A percentile compares a stretch with the other conserved stretches of the same genome.
Conservation (phyloP, 2,888 invertebrate species). For the Poecilobothrus nobilitatus region DNA sequence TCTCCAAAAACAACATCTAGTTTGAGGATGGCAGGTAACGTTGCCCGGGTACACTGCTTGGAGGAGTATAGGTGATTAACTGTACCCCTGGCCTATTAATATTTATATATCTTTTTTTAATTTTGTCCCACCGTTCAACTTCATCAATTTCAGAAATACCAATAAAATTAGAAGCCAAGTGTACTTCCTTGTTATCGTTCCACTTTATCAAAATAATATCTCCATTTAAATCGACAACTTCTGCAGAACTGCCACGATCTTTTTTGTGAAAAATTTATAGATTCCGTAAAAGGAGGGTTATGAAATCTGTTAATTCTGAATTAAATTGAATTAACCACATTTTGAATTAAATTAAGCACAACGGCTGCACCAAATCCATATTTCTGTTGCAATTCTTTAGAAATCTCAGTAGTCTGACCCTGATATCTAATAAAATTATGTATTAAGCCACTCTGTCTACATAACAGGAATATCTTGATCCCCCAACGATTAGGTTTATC, state of each 20-base stretch:
- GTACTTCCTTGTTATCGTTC: neutral
- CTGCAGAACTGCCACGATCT: neutral
- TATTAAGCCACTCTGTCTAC: neutral
- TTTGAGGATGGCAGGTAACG: too few relatives aligned
- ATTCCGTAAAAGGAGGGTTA: neutral
- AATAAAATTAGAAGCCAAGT: too few relatives aligned
- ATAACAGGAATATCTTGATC: neutral
- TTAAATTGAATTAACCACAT: too few relatives aligned
- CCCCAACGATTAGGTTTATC: neutral
- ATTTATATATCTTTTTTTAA: too few relatives aligned
- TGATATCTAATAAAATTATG: neutral
- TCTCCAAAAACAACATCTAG: too few relatives aligned
- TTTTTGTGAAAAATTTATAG: neutral
- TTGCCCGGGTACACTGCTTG: too few relatives aligned
- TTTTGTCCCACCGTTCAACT: neutral
- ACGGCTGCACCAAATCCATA: neutral
- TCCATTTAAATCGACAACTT: neutral
- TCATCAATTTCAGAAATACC: neutral
- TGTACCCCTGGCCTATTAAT: too few relatives aligned
- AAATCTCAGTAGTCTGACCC: neutral
- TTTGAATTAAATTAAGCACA: neutral
- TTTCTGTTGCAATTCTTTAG: neutral
- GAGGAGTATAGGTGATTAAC: too few relatives aligned
- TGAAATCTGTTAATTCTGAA: neutral
- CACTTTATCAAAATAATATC: neutral